Evolutionary conservation across 2,113 vertebrate species (phyloP), one percentile per base, ranked within the genome.

Genomic region (Pelodiscus sinensis): DNA sequence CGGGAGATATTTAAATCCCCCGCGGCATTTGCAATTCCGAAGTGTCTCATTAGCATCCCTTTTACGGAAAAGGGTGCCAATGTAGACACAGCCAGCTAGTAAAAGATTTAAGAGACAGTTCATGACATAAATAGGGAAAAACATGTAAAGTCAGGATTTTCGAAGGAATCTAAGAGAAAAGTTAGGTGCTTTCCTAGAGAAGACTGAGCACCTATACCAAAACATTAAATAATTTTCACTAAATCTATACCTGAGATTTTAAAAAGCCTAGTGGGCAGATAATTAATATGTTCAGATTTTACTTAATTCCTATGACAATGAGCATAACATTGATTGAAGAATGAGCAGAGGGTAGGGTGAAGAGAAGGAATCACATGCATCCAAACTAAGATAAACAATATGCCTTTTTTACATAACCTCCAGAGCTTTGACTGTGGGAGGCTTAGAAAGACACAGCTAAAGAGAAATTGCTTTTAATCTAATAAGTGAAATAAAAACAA

Each of bases 271-370:
- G 44, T 35, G 89, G 86, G 82, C 80, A 88, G 60, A 44, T 92
- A 91, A 91, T 90, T 81, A 92, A 54, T 87, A 78, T 57, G 81
- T 91, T 79, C 87, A 86, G 29, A 82, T n/a, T 54, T 87, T 92
- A 88, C 80, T 90, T 85, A 82, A 94, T 85, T 38, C 6, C 6
- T 80, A 29, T 86, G 90, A 79, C 87, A 38, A 77, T 86, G 81
- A 56, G 86, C 44, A 77, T 86, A 35, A 86, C 83, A 83, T 16
- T 79, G 85, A 79, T 60, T 91, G 75, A 88, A 86, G 50, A 84
- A 2, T 27, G 9, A 80, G 38, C 82, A 58, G 24, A 58, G 68
- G 50, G 54, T 84, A 84, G 85, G 52, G 52, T 6, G 52, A 10
- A 44, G 44, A 9, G 27, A 81, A 58, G 77, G 93, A 0, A 79